Evolutionary conservation across 1,140 invertebrate genomes (phyloP), one percentile per base, ranked within the genome.

Genomic region (Phymorhynchus buccinoides): DNA sequence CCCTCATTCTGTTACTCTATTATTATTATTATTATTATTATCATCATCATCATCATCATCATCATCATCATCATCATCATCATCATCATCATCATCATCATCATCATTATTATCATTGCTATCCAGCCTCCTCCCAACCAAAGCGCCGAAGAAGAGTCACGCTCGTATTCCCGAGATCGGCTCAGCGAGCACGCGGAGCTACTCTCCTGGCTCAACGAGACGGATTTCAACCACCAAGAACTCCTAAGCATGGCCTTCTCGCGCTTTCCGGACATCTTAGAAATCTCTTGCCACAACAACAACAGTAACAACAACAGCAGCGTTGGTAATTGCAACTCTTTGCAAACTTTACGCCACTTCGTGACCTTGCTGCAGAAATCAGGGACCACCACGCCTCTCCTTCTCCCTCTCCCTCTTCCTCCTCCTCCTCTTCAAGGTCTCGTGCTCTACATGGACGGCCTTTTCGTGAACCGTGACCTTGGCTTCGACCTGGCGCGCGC

Each of bases 371-470:
- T 2, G 79, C 52, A n/a, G 35, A 81, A n/a, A 80, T 1, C 66
- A 44, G 39, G 48, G 32, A n/a, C 48, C 44, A 30, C 62, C 32
- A 66, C 9, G 22, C 35, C 75, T 83, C 2, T n/a, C n/a, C n/a
- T n/a, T n/a, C n/a, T n/a, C n/a, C 41, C 12, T 12, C 77, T 9
- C 41, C 77, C 35, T 41, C 77, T 12, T 12, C 52, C 52, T 56
- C 27, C n/a, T n/a, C n/a, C n/a, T n/a, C 30, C 32, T 16, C 27
- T 79, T 0, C 52, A 84, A 30, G 88, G 82, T 93, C 91, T 71
- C 90, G 90, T 87, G 89, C 88, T 75, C 22, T 86, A 86, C 48
- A 81, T 88, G 79, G 85, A 87, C 82, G 85, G 86, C 1, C 80
- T 89, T 66, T 85, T 86, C 68, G 39, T 81, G 7, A 79, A 84